These are phyloP conservation scores for Agrotis exclamationis DNA, from an alignment of 2,888 invertebrate species.

Conservation along the genomic window DNA sequence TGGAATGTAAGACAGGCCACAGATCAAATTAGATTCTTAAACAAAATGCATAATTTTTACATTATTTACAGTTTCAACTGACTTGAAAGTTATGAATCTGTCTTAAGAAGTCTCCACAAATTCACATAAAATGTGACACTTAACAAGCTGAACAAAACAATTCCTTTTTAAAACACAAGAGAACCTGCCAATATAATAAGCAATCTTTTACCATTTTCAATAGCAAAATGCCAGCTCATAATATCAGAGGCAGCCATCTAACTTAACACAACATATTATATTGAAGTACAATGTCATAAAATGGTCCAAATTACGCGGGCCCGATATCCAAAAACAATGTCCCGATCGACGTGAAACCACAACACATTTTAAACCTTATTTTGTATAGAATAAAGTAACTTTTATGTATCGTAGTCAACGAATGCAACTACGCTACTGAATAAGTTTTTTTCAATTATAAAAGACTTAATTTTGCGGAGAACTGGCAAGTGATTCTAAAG, in stretches of 20 bases:
- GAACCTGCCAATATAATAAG: conserved; percentile 43
- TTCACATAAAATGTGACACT: neutral
- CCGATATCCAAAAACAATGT: conserved; percentile 89
- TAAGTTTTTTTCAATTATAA: conserved; percentile 88
- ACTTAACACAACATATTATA: conserved; percentile 82
- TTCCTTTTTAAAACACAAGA: conserved; percentile 24
- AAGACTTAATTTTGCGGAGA: conserved; percentile 82
- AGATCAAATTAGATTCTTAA: neutral
- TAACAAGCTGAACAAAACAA: neutral
- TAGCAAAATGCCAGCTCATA: conserved; percentile 70
- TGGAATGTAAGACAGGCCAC: neutral
- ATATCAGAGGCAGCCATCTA: conserved; percentile 76
- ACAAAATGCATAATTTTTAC: neutral
- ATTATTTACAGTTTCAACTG: neutral
- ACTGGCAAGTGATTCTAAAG: conserved; percentile 55
- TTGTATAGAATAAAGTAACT: conserved; percentile 68
- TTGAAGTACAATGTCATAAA: conserved; percentile 85
- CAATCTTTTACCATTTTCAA: conserved; percentile 67
- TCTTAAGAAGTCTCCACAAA: neutral
- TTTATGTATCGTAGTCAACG: conserved; percentile 71
- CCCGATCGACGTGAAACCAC: conserved; percentile 71
- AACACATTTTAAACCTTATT: conserved; percentile 71
- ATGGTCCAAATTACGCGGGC: conserved; percentile 86
- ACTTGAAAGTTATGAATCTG: neutral
- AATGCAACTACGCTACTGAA: conserved; percentile 88